Evolutionary conservation across 2,797 vertebrate genomes (phyloP).

Genomic region (Leuciscus waleckii): DNA sequence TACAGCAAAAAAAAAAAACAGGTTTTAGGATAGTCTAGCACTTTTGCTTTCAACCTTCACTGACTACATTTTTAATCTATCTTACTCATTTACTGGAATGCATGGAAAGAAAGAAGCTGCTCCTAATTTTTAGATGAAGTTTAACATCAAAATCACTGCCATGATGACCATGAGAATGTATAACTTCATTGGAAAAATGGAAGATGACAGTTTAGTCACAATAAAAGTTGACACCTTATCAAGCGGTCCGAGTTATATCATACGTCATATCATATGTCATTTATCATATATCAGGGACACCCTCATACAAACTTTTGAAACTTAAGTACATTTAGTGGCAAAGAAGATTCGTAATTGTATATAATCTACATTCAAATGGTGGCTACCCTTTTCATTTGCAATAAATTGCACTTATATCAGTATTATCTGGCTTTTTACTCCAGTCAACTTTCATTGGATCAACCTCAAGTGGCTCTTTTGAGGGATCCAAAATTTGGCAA

Average conservation of each 20-base stretch:
- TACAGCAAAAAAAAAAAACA: background rate
- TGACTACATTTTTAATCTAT: background rate
- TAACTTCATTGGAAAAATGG: conserved; percentile 14
- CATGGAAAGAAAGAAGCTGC: background rate
- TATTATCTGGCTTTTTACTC: conserved; percentile 26
- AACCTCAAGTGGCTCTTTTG: conserved; percentile 47
- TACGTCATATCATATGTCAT: too few species aligned
- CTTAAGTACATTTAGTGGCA: conserved; percentile 24
- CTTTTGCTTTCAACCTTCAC: conserved; percentile 9
- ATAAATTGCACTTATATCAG: conserved; percentile 28
- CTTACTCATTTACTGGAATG: background rate
- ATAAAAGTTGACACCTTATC: conserved; percentile 26
- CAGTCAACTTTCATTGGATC: conserved; percentile 44
- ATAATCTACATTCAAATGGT: conserved; percentile 15
- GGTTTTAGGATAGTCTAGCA: background rate
- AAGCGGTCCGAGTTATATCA: conserved; percentile 8
- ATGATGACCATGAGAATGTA: conserved; percentile 9
- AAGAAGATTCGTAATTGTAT: conserved; percentile 4
- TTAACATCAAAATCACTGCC: conserved; percentile 19
- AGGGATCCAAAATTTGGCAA: conserved; percentile 38
- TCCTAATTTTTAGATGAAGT: conserved; percentile 14
- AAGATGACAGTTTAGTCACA: conserved; percentile 22
- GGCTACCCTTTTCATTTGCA: conserved; percentile 11
- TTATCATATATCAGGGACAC: too few species aligned
- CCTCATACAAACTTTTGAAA: conserved; percentile 22